A percentile compares a stretch with the other conserved stretches of the same genome.
These are phyloP conservation scores for Nomia melanderi DNA, from an alignment of 1,140 invertebrate genomes.

Conservation along the genomic window DNA sequence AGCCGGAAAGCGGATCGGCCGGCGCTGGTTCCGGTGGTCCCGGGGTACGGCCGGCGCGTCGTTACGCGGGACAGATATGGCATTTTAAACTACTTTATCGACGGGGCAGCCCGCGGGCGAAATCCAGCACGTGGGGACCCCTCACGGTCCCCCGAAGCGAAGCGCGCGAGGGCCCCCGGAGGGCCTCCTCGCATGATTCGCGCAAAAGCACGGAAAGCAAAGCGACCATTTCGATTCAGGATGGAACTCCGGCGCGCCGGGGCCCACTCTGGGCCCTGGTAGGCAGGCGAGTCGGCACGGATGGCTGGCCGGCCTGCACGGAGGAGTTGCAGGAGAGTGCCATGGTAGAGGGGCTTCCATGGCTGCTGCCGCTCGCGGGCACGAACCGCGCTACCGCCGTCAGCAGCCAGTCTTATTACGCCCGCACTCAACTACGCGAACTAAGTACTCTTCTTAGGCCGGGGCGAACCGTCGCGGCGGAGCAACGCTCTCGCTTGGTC, in stretches of 20 bases:
- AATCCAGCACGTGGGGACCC: slow-evolving; percentile 52
- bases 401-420: slow-evolving; percentile 71
- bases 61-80: neutral
- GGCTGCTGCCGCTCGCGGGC: slow-evolving; percentile 62
- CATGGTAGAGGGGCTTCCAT: slow-evolving; percentile 60
- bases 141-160: slow-evolving; percentile 40
- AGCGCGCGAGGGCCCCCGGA: slow-evolving; percentile 1
- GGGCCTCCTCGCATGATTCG: slow-evolving; percentile 36
- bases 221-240: slow-evolving; percentile 49
- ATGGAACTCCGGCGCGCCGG: slow-evolving; percentile 45
- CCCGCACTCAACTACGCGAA: slow-evolving; percentile 71
- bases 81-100: slow-evolving; percentile 44
- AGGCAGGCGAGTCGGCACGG: slow-evolving; percentile 44
- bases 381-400: slow-evolving; percentile 67
- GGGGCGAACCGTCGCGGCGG: slow-evolving; percentile 10
- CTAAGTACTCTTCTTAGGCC: slow-evolving; percentile 62
- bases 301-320: slow-evolving; percentile 46
- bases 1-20: neutral
- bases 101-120: slow-evolving; percentile 35
- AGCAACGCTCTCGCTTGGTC: slow-evolving; percentile 8
- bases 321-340: slow-evolving; percentile 57
- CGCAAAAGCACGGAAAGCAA: slow-evolving; percentile 36
- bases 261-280: slow-evolving; percentile 42
- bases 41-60: neutral
- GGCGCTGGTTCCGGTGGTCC: neutral